Conservation (phyloP, 2,888 invertebrate species). For the Aspidapion aeneum region DNA sequence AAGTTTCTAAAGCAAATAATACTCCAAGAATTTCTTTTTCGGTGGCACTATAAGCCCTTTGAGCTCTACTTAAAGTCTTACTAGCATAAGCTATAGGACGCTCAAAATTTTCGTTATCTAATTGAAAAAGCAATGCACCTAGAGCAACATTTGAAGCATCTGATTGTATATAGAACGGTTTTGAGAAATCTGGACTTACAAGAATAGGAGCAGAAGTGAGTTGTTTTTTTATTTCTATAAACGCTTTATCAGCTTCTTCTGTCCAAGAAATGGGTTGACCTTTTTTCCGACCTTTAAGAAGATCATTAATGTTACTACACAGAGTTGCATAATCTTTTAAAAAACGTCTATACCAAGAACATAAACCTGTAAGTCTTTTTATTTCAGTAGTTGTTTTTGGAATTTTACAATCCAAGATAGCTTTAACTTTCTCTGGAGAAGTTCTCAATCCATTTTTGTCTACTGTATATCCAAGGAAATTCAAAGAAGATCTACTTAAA, state of each 20-base stretch:
- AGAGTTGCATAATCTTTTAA: conserved; percentile 18
- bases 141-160: no score
- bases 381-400: conserved; percentile 19
- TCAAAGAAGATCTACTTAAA: conserved; percentile 7
- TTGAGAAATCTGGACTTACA: conserved; percentile 25
- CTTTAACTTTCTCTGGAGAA: conserved; percentile 7
- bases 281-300: conserved; percentile 24
- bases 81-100: no score
- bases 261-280: conserved; percentile 22
- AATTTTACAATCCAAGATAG: conserved; percentile 5
- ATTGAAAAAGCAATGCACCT: no score
- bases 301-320: conserved; percentile 16
- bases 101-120: conserved; percentile 20
- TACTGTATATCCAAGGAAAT: background rate
- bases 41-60: no score
- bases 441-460: conserved; percentile 8
- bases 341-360: conserved; percentile 19
- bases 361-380: conserved; percentile 17
- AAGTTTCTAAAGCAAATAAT: no score
- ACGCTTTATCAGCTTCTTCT: conserved; percentile 16
- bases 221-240: conserved; percentile 19
- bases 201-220: conserved; percentile 27
- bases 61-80: no score
- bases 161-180: conserved; percentile 24
- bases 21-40: no score